Base-by-base conservation (phyloP, 2,888 invertebrate species). In the Cryptosula pallasiana region DNA sequence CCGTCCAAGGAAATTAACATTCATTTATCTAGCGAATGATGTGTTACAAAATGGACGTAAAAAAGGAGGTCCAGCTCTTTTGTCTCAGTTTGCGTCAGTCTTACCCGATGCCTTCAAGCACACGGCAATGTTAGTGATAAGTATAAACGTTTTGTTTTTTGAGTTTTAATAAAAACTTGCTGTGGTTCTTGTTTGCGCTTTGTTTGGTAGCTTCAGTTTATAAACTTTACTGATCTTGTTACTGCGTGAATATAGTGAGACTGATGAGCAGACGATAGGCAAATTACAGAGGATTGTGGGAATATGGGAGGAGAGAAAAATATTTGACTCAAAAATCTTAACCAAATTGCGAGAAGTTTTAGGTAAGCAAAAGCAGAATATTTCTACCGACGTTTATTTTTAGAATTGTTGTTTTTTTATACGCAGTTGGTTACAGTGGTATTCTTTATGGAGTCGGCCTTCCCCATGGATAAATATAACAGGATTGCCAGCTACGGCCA, bases 41-140 rank as follows among this genome's bases (percentile, higher is more conserved):
- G 96, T 99, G 35, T 95, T 99, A 79, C 99, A 99, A 84, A 99
- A 98, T 81, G 94, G 96, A 83, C 93, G 94, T 84, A 98, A 96
- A 85, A 97, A 97, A 85, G 96, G 95, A 0, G 63, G 70, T 5
- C 95, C 95, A 0, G 96, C 98, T 84, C 98, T 87, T 76, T 79
- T 82, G 57, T 91, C 91, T 82, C 94, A 93, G 81, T 98, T 93
- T 86, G 91, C 90, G 5, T 87, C 88, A 72, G 90, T 92, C 13
- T 85, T 97, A 71, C 89, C 89, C 71, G 92, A 91, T 80, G 92
- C 93, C 0, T 94, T 95, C 81, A 90, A 91, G 75, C 91, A 93
- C 78, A 92, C 95, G 88, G 90, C 91, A 1, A 83, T 82, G 82
- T 81, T 80, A 78, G 70, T 73, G 29, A 16, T 36, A 34, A 58